Evolutionary conservation across 1,140 invertebrate genomes (phyloP).

Genomic region (Littorina saxatilis): DNA sequence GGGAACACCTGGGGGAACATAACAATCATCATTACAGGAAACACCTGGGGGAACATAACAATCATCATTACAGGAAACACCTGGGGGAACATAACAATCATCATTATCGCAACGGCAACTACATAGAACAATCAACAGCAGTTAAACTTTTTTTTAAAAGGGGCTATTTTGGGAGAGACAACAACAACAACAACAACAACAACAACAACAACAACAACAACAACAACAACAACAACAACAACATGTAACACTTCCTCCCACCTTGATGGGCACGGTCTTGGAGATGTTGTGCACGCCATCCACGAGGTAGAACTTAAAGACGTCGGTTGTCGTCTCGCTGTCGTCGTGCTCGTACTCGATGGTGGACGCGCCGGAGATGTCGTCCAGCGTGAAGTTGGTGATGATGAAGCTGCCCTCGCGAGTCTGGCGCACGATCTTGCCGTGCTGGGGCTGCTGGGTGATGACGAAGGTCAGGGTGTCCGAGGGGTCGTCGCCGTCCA

Average conservation of each 20-base stretch:
- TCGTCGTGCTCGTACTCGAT: slow-evolving; percentile 76
- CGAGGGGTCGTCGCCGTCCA: slow-evolving; percentile 74
- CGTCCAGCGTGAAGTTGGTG: slow-evolving; percentile 70
- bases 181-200: too few relatives aligned
- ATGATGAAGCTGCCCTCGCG: slow-evolving; percentile 63
- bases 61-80: slow-evolving; percentile 71
- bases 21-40: slow-evolving; percentile 72
- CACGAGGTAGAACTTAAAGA: slow-evolving; percentile 71
- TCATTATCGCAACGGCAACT: too few relatives aligned
- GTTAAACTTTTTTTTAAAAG: too few relatives aligned
- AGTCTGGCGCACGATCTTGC: slow-evolving; percentile 71
- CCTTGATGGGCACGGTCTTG: slow-evolving; percentile 70
- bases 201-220: too few relatives aligned
- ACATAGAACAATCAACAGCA: too few relatives aligned
- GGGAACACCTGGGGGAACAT: slow-evolving; percentile 55
- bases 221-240: too few relatives aligned
- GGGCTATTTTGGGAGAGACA: too few relatives aligned
- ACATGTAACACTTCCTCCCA: too few relatives aligned
- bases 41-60: background rate
- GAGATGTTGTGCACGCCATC: slow-evolving; percentile 74
- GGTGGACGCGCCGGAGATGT: slow-evolving; percentile 70
- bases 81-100: background rate
- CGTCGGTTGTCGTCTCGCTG: slow-evolving; percentile 73
- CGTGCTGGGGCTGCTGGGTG: slow-evolving; percentile 70
- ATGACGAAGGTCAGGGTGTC: slow-evolving; percentile 72